Evolutionary conservation across 2,888 invertebrate genomes (phyloP).

Genomic region (Argynnis bischoffii): DNA sequence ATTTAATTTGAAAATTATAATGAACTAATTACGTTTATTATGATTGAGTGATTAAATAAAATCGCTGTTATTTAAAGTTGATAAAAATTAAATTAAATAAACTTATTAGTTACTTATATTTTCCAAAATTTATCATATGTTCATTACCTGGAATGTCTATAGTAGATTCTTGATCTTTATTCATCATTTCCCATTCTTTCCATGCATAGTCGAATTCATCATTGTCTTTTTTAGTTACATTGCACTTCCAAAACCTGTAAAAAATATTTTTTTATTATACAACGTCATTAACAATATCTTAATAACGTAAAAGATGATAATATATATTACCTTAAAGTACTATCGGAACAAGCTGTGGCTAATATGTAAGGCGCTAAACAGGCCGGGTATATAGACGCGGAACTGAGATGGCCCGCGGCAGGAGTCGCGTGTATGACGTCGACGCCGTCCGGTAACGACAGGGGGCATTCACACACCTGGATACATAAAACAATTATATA

Average conservation of each 20-base stretch:
- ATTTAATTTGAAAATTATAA: no score
- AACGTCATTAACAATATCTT: neutral
- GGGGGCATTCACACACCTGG: conserved; percentile 90
- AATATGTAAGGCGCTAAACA: conserved; percentile 98
- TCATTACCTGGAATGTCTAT: conserved; percentile 88
- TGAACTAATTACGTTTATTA: no score
- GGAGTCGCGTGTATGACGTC: conserved; percentile 96
- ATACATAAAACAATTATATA: neutral
- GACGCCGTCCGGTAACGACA: conserved; percentile 94
- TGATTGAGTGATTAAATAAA: no score
- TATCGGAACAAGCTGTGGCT: conserved; percentile 97
- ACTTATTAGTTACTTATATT: neutral
- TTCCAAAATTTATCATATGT: neutral
- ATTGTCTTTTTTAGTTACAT: conserved; percentile 80
- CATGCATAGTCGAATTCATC: conserved; percentile 85
- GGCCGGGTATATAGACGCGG: conserved; percentile 99
- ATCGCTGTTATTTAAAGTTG: no score
- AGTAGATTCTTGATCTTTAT: conserved; percentile 85
- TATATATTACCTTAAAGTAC: conserved; percentile 85
- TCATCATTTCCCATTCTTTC: conserved; percentile 95
- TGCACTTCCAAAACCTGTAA: conserved; percentile 91
- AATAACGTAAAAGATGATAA: neutral
- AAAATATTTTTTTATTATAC: neutral
- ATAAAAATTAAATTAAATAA: no score
- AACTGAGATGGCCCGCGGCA: conserved; percentile 98